A percentile compares a stretch with the other conserved stretches of the same genome.
These are phyloP conservation scores for Eulemur rufifrons DNA, from an alignment of 2,113 vertebrate genomes.

Conservation along the genomic window DNA sequence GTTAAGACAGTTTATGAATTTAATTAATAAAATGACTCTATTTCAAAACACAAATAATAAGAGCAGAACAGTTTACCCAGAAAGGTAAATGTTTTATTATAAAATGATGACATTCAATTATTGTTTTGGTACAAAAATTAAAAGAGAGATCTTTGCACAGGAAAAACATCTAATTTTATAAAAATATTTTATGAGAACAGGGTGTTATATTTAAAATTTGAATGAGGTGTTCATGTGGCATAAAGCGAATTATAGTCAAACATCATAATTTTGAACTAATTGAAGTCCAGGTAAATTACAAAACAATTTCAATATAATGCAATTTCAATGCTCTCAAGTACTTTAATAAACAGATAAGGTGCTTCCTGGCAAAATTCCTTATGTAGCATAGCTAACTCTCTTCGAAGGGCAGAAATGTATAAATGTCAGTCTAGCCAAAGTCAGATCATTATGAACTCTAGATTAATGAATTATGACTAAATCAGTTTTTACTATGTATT, in stretches of 20 bases:
- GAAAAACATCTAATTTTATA: background rate
- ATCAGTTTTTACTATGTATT: background rate
- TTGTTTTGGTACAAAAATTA: conserved; percentile 11
- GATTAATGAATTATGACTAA: background rate
- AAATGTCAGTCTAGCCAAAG: conserved; percentile 33
- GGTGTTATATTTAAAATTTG: conserved; percentile 17
- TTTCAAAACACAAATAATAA: conserved; percentile 43
- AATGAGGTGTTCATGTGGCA: background rate
- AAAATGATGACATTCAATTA: background rate
- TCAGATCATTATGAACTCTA: background rate
- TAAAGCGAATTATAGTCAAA: background rate
- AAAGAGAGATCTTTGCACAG: background rate
- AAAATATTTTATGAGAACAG: conserved; percentile 10
- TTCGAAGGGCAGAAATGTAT: background rate
- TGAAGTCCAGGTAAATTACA: conserved; percentile 49
- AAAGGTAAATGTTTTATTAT: conserved; percentile 32
- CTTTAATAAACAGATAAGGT: conserved; percentile 40
- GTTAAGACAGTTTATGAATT: conserved; percentile 8
- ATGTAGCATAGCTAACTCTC: background rate
- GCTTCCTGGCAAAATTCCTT: background rate
- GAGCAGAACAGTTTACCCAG: background rate
- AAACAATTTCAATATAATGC: conserved; percentile 38
- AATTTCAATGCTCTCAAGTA: background rate
- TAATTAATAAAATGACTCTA: conserved; percentile 42
- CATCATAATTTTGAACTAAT: conserved; percentile 33